Evolutionary conservation across 2,797 vertebrate species (phyloP), one percentile per base, ranked within the genome.

Genomic region (Bovichtus diacanthus): DNA sequence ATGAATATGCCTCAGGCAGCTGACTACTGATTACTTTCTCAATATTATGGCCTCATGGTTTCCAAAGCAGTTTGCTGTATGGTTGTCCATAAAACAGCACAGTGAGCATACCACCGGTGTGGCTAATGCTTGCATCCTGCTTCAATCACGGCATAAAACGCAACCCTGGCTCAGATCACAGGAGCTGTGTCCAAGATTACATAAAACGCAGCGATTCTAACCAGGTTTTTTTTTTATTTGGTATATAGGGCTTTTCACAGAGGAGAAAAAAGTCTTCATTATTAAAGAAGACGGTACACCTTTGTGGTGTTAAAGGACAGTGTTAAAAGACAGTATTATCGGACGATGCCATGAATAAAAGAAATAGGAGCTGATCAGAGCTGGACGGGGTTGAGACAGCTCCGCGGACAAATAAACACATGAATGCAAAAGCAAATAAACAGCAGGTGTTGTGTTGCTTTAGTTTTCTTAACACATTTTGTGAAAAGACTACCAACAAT

Each of bases 11-110:
- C 87, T 55, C 77, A 76, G 83, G 93, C 92, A 87, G 82, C 84
- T 81, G 72, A 83, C 84, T 82, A 61, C 75, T 94, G 91, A 95
- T 95, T 95, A 94, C 88, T 80, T 92, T 90, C 90, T 87, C 89
- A 92, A 90, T 91, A 92, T 92, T 91, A 93, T 90, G 83, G 89
- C 89, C 56, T 84, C 82, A 88, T 77, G 79, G 90, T 90, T 86
- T 87, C 79, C 62, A 49, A 68, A 76, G 85, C 66, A 82, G 71
- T 89, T 87, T 80, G 65, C 79, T 83, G 58, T 83, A 81, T 29
- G 55, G 84, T 39, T 66, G 66, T 76, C 78, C 9, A 70, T 94
- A 91, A 94, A 94, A 92, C 88, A 89, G 76, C 60, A 77, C 77
- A 84, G 84, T 67, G 85, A 91, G 92, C 85, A 69, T 61, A 85